Conservation (phyloP, 1,140 invertebrate species). For the Physella acuta region DNA sequence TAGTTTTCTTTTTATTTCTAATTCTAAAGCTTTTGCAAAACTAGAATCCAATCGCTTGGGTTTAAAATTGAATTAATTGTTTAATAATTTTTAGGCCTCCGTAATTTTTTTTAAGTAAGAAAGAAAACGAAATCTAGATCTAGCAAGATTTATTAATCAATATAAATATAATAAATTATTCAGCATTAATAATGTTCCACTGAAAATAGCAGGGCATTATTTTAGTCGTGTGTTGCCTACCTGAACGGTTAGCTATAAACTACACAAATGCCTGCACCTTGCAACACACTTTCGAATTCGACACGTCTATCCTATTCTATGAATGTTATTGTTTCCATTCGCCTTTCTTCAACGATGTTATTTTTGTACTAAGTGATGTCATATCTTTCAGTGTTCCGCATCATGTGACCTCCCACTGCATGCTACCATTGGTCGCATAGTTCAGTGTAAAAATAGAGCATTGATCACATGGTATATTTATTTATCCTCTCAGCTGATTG, state of each 20-base stretch:
- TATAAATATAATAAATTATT: too few relatives aligned
- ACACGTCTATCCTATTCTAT: background rate
- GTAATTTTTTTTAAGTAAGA: too few relatives aligned
- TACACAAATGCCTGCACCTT: background rate
- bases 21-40: too few relatives aligned
- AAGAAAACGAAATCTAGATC: too few relatives aligned
- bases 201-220: background rate
- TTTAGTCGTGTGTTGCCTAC: background rate
- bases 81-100: too few relatives aligned
- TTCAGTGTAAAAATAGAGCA: background rate
- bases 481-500: slow-evolving; percentile 16
- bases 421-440: background rate
- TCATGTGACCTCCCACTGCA: background rate
- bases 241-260: background rate
- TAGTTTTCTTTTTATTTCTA: too few relatives aligned
- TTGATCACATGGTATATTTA: background rate
- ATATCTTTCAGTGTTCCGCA: background rate
- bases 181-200: too few relatives aligned
- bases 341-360: background rate
- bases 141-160: too few relatives aligned
- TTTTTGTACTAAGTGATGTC: slow-evolving; percentile 15
- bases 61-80: too few relatives aligned
- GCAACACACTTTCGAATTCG: background rate
- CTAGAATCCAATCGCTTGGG: too few relatives aligned
- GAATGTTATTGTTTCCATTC: background rate